Base-by-base conservation (phyloP, 2,113 vertebrate genomes). In the Bombycilla garrulus region DNA sequence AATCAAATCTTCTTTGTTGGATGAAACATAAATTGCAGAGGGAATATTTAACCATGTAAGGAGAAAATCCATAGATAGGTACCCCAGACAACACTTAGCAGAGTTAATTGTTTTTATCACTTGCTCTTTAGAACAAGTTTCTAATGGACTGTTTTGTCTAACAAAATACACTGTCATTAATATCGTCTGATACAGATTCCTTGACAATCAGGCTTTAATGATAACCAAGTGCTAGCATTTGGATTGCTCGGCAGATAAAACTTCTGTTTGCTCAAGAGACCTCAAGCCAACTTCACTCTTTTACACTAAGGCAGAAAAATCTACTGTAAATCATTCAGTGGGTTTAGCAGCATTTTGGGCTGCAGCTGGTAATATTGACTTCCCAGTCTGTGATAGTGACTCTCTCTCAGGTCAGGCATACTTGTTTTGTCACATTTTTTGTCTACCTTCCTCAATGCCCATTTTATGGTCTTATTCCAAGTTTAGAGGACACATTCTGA, bases 21-120 rank as follows among this genome's bases (percentile, higher is more conserved):
- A 96, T 93, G 83, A 97, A 97, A 96, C 73, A 38, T 92, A 95
- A 98, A 97, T 92, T 96, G 69, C 88, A 96, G 60, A 86, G 74
- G 86, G 85, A 97, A 95, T 97, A 97, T 96, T 97, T 96, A 95
- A 97, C 94, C 85, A 86, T 58, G 65, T 89, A 95, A 97, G 83
- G 90, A 97, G 89, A 77, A 98, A 97, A 98, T 95, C 92, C 92
- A 94, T 83, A 96, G 83, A 97, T 97, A 97, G 56, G 65, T 95
- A 94, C 45, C 78, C 92, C 53, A 88, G 77, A 72, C 44, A 90
- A 73, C 77, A 92, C 88, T 92, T 91, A 96, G 88, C 67, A 90
- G 73, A 97, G 92, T 61, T 96, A 97, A 96, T 95, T 95, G 92
- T 90, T 86, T 95, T 96, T 94, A 93, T 93, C 92, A 69, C 82